phyloP scores from a whole-genome alignment of 2,113 vertebrate species.

The Acanthochromis polyacanthus region DNA sequence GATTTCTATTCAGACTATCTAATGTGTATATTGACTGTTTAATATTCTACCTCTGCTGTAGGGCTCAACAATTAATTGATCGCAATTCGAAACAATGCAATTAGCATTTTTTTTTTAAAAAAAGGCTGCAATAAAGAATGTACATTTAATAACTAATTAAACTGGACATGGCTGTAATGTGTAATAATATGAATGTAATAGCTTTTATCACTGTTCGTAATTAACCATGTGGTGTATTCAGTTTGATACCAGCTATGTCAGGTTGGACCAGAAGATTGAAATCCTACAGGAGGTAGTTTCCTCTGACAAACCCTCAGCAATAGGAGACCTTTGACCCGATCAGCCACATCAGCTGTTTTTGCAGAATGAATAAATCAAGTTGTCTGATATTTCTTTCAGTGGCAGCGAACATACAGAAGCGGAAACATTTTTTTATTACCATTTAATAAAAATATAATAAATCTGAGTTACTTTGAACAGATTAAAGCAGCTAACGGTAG shows the following conservation, averaged over 20 bases:
- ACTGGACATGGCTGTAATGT: no score
- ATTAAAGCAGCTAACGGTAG: conserved; percentile 1
- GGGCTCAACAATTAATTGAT: no score
- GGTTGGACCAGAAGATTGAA: not conserved
- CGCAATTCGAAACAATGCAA: no score
- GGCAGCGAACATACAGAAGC: accelerated
- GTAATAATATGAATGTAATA: no score
- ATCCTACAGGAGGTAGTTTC: conserved; percentile 29
- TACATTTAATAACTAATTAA: no score
- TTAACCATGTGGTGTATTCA: not conserved
- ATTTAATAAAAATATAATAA: not conserved
- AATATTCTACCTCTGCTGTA: not conserved
- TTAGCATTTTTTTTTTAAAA: no score
- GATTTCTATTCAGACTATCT: not conserved
- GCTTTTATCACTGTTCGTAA: no score
- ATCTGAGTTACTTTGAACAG: not conserved
- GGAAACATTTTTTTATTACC: no score
- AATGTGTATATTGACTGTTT: no score
- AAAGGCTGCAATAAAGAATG: no score
- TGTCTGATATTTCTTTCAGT: not conserved
- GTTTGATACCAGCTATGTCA: not conserved
- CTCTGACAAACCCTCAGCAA: not conserved
- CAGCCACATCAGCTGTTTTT: conserved; percentile 66
- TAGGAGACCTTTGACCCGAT: conserved; percentile 58
- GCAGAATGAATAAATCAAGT: not conserved